Base-by-base conservation (phyloP, 2,113 vertebrate genomes). In the Pachypanchax playfairii region DNA sequence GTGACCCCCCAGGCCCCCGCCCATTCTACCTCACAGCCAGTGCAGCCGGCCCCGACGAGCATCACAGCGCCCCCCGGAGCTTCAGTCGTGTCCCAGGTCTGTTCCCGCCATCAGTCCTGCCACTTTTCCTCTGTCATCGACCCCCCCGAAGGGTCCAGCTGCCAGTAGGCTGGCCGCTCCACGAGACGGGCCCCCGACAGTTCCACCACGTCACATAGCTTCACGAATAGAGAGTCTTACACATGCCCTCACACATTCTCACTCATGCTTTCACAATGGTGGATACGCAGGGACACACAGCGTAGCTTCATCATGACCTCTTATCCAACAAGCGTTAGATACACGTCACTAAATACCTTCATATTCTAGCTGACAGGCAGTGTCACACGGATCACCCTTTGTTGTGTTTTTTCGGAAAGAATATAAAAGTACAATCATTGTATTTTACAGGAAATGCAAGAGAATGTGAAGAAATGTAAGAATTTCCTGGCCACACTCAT, bases 391-490 rank as follows among this genome's bases (percentile, higher is more conserved):
- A n/a, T n/a, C n/a, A n/a, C n/a, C n/a, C n/a, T n/a, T n/a, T n/a
- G n/a, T n/a, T n/a, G n/a, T n/a, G n/a, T n/a, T n/a, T n/a, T n/a
- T n/a, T n/a, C n/a, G n/a, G n/a, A 3, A 24, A 36, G 33, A 21
- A 3, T 44, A 2, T 48, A 29, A 38, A 7, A 25, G 26, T 38
- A 4, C 22, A n/a, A 18, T 28, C 25, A 18, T 69, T 47, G 2
- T 21, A 4, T 80, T 70, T 61, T 62, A 18, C 84, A 95, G 94
- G 94, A 95, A 91, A 94, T 95, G 93, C 94, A 95, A 78, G 94
- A 95, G 79, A 95, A 94, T 76, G 94, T 95, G 80, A 94, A 95
- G 71, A 95, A 96, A 85, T 95, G 94, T 80, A 95, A 95, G 85
- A 95, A 95, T 83, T 95, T 95, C 74, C 83, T 95, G 79, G 92